phyloP scores from a whole-genome alignment of 2,888 invertebrate species.

The Megalurothrips usitatus region DNA sequence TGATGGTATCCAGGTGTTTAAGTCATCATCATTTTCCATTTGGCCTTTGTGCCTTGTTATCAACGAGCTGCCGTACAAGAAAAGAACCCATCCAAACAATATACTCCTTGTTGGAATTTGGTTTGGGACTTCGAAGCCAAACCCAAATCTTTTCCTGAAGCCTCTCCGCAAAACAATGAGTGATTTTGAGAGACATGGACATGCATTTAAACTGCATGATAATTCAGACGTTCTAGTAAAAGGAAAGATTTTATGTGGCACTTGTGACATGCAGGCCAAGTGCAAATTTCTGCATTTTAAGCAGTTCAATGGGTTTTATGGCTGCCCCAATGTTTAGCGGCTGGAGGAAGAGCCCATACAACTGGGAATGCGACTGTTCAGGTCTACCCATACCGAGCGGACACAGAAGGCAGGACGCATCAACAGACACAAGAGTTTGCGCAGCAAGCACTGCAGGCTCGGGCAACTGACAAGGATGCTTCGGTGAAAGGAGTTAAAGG shows the following conservation, averaged over 20 bases:
- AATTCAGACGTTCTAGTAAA: not conserved
- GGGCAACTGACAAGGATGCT: not conserved
- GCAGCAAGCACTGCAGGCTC: conserved; percentile 8
- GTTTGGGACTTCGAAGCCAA: conserved; percentile 30
- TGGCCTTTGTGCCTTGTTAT: conserved; percentile 38
- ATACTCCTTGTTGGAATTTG: conserved; percentile 32
- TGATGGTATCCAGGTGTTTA: conserved; percentile 37
- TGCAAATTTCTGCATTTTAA: conserved; percentile 29
- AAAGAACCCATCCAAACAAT: conserved; percentile 35
- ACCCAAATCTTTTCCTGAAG: conserved; percentile 32
- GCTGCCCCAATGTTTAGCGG: conserved; percentile 31
- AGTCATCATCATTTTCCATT: conserved; percentile 37
- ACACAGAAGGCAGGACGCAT: no score
- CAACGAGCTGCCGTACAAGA: conserved; percentile 36
- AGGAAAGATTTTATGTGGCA: conserved; percentile 30
- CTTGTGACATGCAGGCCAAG: conserved; percentile 34
- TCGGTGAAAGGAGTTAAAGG: conserved; percentile 33
- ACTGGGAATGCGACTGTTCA: conserved; percentile 29
- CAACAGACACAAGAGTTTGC: conserved; percentile 6
- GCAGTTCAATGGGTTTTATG: conserved; percentile 32
- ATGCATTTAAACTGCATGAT: not conserved
- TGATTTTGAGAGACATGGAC: conserved; percentile 29
- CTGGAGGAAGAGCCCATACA: conserved; percentile 27
- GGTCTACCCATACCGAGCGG: conserved; percentile 31
- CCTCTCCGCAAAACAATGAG: conserved; percentile 28